Conservation (phyloP, 30 jellyfish, hydroid and myxozoan genomes). For the Catostylus mosaicus region DNA sequence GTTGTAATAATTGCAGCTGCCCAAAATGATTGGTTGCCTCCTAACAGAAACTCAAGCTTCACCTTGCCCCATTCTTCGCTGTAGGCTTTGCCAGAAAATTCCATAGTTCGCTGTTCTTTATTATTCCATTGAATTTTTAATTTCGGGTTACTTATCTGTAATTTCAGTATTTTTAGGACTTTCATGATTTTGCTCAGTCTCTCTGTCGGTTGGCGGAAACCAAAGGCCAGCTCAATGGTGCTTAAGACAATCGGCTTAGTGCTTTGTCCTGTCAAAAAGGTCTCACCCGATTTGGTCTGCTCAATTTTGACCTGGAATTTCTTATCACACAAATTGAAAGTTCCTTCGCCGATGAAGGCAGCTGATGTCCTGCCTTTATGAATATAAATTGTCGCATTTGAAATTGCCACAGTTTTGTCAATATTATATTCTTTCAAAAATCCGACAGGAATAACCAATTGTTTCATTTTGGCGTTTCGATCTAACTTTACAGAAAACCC, state of each 20-base stretch:
- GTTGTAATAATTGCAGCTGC: constrained; percentile 55
- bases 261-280: constrained; percentile 63
- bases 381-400: constrained; percentile 62
- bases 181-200: constrained; percentile 38
- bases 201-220: constrained; percentile 59
- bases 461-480: constrained; percentile 29
- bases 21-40: constrained; percentile 63
- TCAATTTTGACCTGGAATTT: constrained; percentile 58
- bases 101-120: constrained; percentile 36
- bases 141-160: constrained; percentile 57
- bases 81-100: constrained; percentile 63
- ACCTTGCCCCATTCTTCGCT: constrained; percentile 64
- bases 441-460: constrained; percentile 52
- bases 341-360: constrained; percentile 67
- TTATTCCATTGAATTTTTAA: constrained; percentile 56
- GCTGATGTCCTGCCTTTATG: constrained; percentile 18
- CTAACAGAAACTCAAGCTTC: constrained; percentile 55
- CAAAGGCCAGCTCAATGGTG: constrained; percentile 76
- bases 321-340: constrained; percentile 64
- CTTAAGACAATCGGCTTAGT: constrained; percentile 66
- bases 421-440: constrained; percentile 19
- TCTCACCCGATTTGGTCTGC: constrained; percentile 62
- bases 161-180: constrained; percentile 38
- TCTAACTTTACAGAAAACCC: constrained; percentile 57
- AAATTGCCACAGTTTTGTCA: constrained; percentile 42